Percentiles rank a stretch among this genome's conserved stretches.
These are phyloP conservation scores for Psilanteris sp. DNA, from an alignment of 1,140 invertebrate genomes.

Conservation along the genomic window DNA sequence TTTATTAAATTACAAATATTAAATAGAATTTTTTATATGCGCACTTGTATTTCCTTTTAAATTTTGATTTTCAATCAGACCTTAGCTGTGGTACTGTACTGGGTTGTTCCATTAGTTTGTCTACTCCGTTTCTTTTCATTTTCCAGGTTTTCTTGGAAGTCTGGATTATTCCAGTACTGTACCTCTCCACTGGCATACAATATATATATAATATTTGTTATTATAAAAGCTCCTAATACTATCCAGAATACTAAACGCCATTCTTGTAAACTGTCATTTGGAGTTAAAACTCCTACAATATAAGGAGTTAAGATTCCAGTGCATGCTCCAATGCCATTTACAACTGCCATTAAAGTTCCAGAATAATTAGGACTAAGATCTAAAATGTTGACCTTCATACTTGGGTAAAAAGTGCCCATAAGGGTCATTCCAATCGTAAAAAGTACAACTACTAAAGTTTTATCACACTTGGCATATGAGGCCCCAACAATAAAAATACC, in stretches of 20 bases:
- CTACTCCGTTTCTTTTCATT: slow-evolving; percentile 24
- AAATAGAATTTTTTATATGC: no score
- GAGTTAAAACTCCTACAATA: slow-evolving; percentile 87
- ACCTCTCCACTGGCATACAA: slow-evolving; percentile 86
- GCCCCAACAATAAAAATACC: slow-evolving; percentile 90
- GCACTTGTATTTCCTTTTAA: no score
- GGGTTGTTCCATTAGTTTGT: slow-evolving; percentile 16
- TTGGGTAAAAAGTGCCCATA: slow-evolving; percentile 88
- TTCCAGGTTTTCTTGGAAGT: slow-evolving; percentile 48
- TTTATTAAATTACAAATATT: no score
- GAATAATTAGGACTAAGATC: slow-evolving; percentile 92
- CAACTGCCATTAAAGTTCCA: slow-evolving; percentile 90
- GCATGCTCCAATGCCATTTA: slow-evolving; percentile 90
- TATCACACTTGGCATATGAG: slow-evolving; percentile 89
- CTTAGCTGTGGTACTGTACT: no score
- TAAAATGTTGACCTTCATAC: slow-evolving; percentile 89
- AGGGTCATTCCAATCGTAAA: slow-evolving; percentile 87
- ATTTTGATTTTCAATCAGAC: no score
- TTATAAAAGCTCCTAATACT: slow-evolving; percentile 85
- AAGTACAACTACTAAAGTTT: slow-evolving; percentile 82
- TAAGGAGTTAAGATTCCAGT: slow-evolving; percentile 90
- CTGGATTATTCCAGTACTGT: slow-evolving; percentile 85
- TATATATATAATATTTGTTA: slow-evolving; percentile 87
- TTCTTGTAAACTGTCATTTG: slow-evolving; percentile 85
- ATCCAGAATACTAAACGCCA: slow-evolving; percentile 93